A percentile compares a stretch with the other conserved stretches of the same genome.
These are phyloP conservation scores for Lagopus leucura DNA, from an alignment of 2,113 vertebrate species.

Conservation along the genomic window DNA sequence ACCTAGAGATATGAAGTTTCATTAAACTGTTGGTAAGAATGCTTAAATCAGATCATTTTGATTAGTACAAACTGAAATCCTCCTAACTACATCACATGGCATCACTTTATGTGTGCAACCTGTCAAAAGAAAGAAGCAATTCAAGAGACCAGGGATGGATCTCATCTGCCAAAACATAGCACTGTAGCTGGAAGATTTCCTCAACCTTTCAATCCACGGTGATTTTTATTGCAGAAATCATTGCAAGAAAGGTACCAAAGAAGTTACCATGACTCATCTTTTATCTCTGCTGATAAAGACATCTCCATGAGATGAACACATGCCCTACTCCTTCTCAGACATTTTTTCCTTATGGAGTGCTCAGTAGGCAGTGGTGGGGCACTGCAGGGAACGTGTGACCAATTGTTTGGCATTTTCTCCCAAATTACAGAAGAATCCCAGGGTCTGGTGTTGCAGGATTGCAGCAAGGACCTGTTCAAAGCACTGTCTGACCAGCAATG, in stretches of 20 bases:
- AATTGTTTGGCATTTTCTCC: not conserved
- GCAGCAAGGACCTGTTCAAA: not conserved
- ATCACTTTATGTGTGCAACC: not conserved
- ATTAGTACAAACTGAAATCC: constrained; percentile 35
- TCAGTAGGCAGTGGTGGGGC: not conserved
- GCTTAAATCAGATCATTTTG: constrained; percentile 37
- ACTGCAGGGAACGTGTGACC: not conserved
- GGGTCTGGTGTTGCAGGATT: not conserved
- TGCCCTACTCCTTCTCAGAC: not conserved
- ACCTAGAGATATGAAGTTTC: constrained; percentile 19
- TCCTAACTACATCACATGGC: not conserved
- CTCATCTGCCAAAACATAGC: not conserved
- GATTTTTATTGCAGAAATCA: not conserved
- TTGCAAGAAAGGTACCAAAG: not conserved
- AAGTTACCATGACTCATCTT: not conserved
- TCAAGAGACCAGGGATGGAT: not conserved
- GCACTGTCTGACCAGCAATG: not conserved
- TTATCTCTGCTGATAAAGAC: not conserved
- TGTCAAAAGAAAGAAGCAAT: not conserved
- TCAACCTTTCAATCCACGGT: not conserved
- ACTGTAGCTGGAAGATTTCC: not conserved
- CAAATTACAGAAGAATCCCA: not conserved
- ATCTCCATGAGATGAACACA: not conserved
- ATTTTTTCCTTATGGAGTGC: not conserved
- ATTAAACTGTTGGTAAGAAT: constrained; percentile 49